phyloP scores from a whole-genome alignment of 1,140 invertebrate genomes.

The Orius laevigatus region DNA sequence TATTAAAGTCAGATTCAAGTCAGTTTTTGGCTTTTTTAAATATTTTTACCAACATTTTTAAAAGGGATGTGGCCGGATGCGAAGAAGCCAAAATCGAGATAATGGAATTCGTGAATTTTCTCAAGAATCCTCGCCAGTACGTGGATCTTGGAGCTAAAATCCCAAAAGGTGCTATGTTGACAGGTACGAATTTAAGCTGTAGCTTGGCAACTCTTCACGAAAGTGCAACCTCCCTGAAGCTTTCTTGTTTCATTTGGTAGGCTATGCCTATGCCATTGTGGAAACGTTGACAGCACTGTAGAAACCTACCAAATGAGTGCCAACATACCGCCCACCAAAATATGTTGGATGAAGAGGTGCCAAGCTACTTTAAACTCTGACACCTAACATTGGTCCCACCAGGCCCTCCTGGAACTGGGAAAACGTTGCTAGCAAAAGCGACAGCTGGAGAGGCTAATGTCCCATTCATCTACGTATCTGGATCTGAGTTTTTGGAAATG shows the following conservation, averaged over 20 bases:
- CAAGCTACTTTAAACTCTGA: too few species aligned
- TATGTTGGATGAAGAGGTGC: too few species aligned
- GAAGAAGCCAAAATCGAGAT: conserved; percentile 99
- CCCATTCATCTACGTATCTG: conserved; percentile 94
- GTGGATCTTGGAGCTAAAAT: conserved; percentile 97
- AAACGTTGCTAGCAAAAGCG: conserved; percentile 95
- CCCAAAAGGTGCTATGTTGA: conserved; percentile 86
- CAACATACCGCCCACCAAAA: too few species aligned
- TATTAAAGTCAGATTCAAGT: conserved; percentile 90
- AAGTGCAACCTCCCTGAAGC: not conserved
- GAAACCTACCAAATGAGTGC: too few species aligned
- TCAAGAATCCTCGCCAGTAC: conserved; percentile 98
- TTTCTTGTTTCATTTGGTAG: not conserved
- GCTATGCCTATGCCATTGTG: not conserved
- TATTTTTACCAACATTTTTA: conserved; percentile 21
- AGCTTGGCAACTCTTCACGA: conserved; percentile 2
- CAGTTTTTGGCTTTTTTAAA: conserved; percentile 21
- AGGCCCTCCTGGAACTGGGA: conserved; percentile 94
- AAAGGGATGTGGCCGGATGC: conserved; percentile 96
- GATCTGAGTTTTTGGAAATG: conserved; percentile 98
- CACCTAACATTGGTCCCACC: too few species aligned
- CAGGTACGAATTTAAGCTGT: too few species aligned
- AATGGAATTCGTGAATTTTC: conserved; percentile 99
- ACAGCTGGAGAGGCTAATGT: conserved; percentile 98
- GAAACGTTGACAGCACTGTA: too few species aligned